These are phyloP conservation scores for Gymnothorax reevesii DNA, from an alignment of 2,797 vertebrate species.

Conservation along the genomic window DNA sequence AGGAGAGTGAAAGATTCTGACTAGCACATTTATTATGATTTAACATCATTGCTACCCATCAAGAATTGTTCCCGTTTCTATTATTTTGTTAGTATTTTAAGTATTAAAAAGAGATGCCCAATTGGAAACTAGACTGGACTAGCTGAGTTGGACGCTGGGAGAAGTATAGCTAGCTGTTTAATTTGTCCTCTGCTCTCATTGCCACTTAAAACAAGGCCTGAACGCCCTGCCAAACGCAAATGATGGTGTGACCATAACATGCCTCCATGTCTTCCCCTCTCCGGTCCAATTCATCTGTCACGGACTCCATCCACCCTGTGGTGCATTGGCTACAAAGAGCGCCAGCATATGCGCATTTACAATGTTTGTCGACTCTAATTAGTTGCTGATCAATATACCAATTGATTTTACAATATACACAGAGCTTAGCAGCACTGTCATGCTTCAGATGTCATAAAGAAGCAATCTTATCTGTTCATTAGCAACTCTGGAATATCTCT, in stretches of 20 bases:
- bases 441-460: slow-evolving; percentile 36
- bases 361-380: slow-evolving; percentile 71
- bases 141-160: slow-evolving; percentile 57
- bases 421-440: slow-evolving; percentile 32
- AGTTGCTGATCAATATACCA: slow-evolving; percentile 54
- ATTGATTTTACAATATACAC: slow-evolving; percentile 40
- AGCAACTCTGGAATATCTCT: slow-evolving; percentile 29
- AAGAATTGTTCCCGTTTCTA: not conserved
- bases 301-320: slow-evolving; percentile 54
- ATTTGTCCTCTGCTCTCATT: slow-evolving; percentile 53
- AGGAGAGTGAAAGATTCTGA: not conserved
- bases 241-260: slow-evolving; percentile 67
- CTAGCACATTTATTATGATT: not conserved
- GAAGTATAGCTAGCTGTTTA: slow-evolving; percentile 50
- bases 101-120: not conserved
- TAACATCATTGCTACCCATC: not conserved
- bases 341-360: slow-evolving; percentile 71
- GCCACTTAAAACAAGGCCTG: slow-evolving; percentile 54
- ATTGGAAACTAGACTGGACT: slow-evolving; percentile 16
- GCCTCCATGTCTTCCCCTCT: slow-evolving; percentile 59
- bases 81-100: not conserved
- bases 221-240: slow-evolving; percentile 61
- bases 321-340: slow-evolving; percentile 59
- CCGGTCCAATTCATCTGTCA: slow-evolving; percentile 36
- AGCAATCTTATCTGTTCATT: slow-evolving; percentile 30